Percentiles rank a stretch among this genome's conserved stretches.
Conservation (phyloP, 92 coral and sea anemone genomes). For the Nematostella vectensis region DNA sequence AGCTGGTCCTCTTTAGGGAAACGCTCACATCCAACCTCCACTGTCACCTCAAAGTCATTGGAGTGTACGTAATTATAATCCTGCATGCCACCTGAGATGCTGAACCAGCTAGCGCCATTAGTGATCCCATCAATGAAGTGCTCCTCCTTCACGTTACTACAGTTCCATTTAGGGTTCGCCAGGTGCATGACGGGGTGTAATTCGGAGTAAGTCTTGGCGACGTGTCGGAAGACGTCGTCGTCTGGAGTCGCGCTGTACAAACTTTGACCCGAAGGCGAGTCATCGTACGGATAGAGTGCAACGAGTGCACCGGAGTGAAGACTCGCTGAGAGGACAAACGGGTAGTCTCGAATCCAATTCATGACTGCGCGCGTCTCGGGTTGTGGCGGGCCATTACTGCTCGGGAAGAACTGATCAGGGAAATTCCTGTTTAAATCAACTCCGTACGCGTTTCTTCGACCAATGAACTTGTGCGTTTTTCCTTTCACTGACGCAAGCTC, state of each 20-base stretch:
- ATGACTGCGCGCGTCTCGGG: slow-evolving; percentile 79
- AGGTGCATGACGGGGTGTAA: slow-evolving; percentile 95
- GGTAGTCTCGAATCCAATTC: slow-evolving; percentile 72
- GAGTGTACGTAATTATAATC: slow-evolving; percentile 96
- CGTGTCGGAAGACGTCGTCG: slow-evolving; percentile 89
- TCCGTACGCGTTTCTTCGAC: slow-evolving; percentile 80
- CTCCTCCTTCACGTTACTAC: slow-evolving; percentile 59
- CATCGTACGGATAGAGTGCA: slow-evolving; percentile 93
- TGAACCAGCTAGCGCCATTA: slow-evolving; percentile 97
- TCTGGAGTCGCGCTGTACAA: slow-evolving; percentile 98
- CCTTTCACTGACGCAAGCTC: slow-evolving; percentile 81
- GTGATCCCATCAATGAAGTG: slow-evolving; percentile 95
- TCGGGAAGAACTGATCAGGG: slow-evolving; percentile 97
- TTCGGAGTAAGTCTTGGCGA: slow-evolving; percentile 83
- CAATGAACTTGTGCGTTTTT: slow-evolving; percentile 37
- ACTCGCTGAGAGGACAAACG: slow-evolving; percentile 89
- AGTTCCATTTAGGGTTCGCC: slow-evolving; percentile 93
- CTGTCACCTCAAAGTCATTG: slow-evolving; percentile 85
- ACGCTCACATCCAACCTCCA: slow-evolving; percentile 90
- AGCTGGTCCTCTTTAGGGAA: slow-evolving; percentile 73
- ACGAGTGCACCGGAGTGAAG: slow-evolving; percentile 92
- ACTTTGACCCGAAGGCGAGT: slow-evolving; percentile 96
- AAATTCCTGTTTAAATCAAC: slow-evolving; percentile 92
- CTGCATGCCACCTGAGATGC: slow-evolving; percentile 98
- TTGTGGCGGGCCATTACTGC: slow-evolving; percentile 81